Conservation (phyloP, 2,888 invertebrate genomes). For the Tridacna gigas region DNA sequence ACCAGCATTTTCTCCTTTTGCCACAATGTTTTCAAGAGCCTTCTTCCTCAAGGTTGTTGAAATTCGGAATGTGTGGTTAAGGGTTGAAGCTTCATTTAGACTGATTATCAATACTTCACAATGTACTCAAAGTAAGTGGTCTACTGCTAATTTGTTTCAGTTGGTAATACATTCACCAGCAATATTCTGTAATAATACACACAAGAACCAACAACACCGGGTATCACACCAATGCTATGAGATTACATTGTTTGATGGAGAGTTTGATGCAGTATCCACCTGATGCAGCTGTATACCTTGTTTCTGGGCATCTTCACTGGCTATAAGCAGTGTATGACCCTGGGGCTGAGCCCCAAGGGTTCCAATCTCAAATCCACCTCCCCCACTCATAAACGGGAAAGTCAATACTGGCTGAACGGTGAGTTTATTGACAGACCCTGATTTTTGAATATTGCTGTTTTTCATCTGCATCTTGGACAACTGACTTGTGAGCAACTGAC, state of each 20-base stretch:
- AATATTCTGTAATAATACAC: neutral
- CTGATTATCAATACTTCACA: too few relatives aligned
- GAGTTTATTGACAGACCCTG: slow-evolving; percentile 71
- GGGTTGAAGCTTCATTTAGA: too few relatives aligned
- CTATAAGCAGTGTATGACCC: slow-evolving; percentile 72
- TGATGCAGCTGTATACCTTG: slow-evolving; percentile 70
- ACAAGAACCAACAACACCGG: slow-evolving; percentile 11
- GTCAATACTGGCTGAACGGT: slow-evolving; percentile 77
- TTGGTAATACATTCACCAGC: too few relatives aligned
- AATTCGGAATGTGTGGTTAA: too few relatives aligned
- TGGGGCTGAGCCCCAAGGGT: slow-evolving; percentile 62
- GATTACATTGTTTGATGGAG: slow-evolving; percentile 54
- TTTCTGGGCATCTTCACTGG: slow-evolving; percentile 70
- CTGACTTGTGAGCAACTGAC: slow-evolving; percentile 69
- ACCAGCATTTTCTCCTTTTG: neutral
- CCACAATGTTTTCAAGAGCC: neutral
- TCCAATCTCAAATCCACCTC: slow-evolving; percentile 41
- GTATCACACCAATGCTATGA: slow-evolving; percentile 47
- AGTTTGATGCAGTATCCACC: slow-evolving; percentile 49
- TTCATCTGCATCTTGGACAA: slow-evolving; percentile 74
- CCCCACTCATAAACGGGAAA: slow-evolving; percentile 71
- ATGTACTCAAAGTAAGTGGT: too few relatives aligned
- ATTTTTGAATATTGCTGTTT: slow-evolving; percentile 66
- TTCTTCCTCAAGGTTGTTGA: too few relatives aligned
- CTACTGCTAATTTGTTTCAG: too few relatives aligned